Percentiles rank a stretch among this genome's conserved stretches.
Evolutionary conservation across 2,113 vertebrate species (phyloP).

Genomic region (Telmatochromis sp.): DNA sequence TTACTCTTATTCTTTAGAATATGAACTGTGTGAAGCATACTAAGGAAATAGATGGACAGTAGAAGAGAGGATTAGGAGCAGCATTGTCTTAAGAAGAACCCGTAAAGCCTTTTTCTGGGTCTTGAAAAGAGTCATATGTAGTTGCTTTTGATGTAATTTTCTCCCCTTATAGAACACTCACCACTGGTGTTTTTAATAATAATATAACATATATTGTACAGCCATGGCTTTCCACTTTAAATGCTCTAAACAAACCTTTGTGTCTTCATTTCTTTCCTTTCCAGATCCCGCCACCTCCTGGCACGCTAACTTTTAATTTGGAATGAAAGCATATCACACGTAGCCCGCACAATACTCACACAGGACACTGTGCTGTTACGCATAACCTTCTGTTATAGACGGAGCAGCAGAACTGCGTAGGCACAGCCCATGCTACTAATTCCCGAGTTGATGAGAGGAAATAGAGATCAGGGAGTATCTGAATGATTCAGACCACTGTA

Average conservation of each 20-base stretch:
- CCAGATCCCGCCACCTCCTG: background rate
- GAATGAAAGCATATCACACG: background rate
- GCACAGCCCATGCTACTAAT: background rate
- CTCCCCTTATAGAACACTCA: background rate
- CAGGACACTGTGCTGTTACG: background rate
- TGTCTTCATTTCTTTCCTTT: background rate
- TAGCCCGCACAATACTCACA: background rate
- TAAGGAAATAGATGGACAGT: background rate
- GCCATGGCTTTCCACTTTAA: background rate
- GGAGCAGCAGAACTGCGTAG: background rate
- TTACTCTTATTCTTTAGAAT: background rate
- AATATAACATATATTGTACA: conserved; percentile 12
- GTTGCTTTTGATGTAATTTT: background rate
- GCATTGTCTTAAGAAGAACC: background rate
- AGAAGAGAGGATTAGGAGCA: background rate
- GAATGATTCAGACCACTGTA: background rate
- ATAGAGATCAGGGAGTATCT: background rate
- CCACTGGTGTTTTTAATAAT: conserved; percentile 26
- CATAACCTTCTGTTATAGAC: background rate
- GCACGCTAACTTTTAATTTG: background rate
- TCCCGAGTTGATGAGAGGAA: background rate
- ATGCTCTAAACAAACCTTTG: background rate
- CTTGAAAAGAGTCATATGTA: background rate
- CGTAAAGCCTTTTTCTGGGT: background rate
- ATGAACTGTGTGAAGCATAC: background rate